Base-by-base conservation (phyloP, 2,113 vertebrate genomes). In the Genyomyrus donnyi region DNA sequence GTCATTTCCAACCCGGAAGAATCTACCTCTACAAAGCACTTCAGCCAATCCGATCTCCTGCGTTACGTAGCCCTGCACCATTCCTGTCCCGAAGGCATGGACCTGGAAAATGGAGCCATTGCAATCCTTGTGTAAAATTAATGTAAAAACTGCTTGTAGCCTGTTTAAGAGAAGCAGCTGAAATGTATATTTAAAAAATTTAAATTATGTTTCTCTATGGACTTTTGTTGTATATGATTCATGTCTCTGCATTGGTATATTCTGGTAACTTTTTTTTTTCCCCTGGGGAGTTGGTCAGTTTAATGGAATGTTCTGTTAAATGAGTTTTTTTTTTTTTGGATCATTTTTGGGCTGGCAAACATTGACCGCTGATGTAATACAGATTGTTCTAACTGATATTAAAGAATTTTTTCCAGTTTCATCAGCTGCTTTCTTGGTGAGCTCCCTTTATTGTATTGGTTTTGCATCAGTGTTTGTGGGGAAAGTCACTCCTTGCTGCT, bases 341-440 rank as follows among this genome's bases (percentile, higher is more conserved):
- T 62, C 95, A 95, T 74, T 35, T 35, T 13, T 13, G 74, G 74
- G 74, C 15, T 80, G 74, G 74, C 31, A 31, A 31, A 42, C 35
- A 15, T 95, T 95, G 95, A 96, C 97, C 95, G 24, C 94, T 94
- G 93, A 94, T 97, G 95, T 94, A 95, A 97, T 92, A 93, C 91
- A 96, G 94, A 94, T 95, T 96, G 96, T 97, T 97, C 96, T 97
- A 96, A 97, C 97, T 95, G 95, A 96, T 95, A 97, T 97, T 97
- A 97, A 98, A 97, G 91, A 84, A n/a, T 95, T 96, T 94, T 83
- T 94, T 94, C 95, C 95, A 93, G 92, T 96, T 96, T 97, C 95
- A 94, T 92, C 92, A 46, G n/a, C 35, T 86, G 88, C 48, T 84
- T 91, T 91, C 11, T 21, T 15, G 66, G 66, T 74, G 85, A 48